phyloP scores from a whole-genome alignment of 2,888 invertebrate species.

The Drosophila tripunctata region DNA sequence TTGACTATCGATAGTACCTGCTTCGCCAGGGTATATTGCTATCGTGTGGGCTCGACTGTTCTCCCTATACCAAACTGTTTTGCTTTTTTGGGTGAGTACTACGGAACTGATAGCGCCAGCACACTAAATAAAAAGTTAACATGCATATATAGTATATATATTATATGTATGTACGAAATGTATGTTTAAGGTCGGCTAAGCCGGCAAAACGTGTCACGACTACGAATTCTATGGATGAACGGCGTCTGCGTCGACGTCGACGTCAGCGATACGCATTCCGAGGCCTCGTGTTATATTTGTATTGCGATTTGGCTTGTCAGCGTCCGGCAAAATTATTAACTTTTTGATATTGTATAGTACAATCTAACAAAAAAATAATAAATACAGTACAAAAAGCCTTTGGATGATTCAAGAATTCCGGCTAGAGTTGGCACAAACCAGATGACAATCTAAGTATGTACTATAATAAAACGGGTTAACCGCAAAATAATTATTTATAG shows the following conservation, averaged over 20 bases:
- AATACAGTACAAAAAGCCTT: not conserved
- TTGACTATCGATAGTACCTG: too few species aligned
- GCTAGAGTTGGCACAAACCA: slow-evolving; percentile 5
- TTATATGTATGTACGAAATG: too few species aligned
- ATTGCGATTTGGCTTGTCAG: slow-evolving; percentile 42
- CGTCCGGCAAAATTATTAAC: slow-evolving; percentile 26
- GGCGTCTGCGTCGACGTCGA: too few species aligned
- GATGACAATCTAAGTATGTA: slow-evolving; percentile 1
- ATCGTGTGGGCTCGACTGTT: too few species aligned
- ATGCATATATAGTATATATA: not conserved
- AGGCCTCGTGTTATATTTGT: slow-evolving; percentile 38
- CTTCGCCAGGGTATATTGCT: too few species aligned
- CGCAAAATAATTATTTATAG: not conserved
- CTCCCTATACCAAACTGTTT: too few species aligned
- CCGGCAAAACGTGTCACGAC: slow-evolving; percentile 53
- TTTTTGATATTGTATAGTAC: slow-evolving; percentile 24
- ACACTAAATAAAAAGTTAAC: not conserved
- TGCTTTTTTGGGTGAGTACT: not conserved
- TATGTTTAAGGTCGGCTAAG: slow-evolving; percentile 22
- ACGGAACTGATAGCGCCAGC: slow-evolving; percentile 32
- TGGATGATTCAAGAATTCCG: slow-evolving; percentile 15
- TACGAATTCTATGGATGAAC: slow-evolving; percentile 15
- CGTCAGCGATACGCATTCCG: slow-evolving; percentile 39
- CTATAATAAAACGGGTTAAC: not conserved
- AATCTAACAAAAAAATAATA: too few species aligned